Base-by-base conservation (phyloP, 2,888 invertebrate genomes). In the Parnassius orleans region DNA sequence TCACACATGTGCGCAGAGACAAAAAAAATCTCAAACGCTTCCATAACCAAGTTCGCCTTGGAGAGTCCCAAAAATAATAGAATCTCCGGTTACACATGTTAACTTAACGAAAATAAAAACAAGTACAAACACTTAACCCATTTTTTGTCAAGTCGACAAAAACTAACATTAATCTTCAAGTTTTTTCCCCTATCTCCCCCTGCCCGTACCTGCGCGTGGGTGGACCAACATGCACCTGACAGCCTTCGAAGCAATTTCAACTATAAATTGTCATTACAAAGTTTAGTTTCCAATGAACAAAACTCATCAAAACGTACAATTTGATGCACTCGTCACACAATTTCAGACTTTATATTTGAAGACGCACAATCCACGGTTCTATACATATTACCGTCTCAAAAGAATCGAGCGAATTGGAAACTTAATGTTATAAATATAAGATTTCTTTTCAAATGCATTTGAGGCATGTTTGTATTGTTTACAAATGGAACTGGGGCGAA, bases 91-190 rank as follows among this genome's bases (percentile, higher is more conserved):
- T 80, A 82, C 85, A 83, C 73, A 76, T 81, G 83, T 82, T 81
- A 78, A 80, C 77, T 76, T 72, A 69, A 63, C 73, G 73, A 71
- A 80, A 76, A 74, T 71, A 69, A 70, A 72, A 80, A 77, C 72
- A 75, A 75, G 66, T 68, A 67, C 80, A 83, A 80, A 86, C 82
- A 84, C 83, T 84, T 83, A 83, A 81, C 83, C 83, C 79, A 82
- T 80, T 84, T 85, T 86, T 85, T 83, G 76, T 73, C 64, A 68
- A 72, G 74, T 76, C 69, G 74, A 74, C 75, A 78, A 78, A 78
- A 80, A 81, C 81, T 78, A 78, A 78, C 79, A 84, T 84, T 81
- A 84, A 87, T 84, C 83, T 79, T 74, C 61, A 66, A 61, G 80
- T 83, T 79, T 78, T 79, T 74, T 65, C 73, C 75, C 70, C 67